Evolutionary conservation across 2,888 invertebrate species (phyloP).

Genomic region (Trachelus iudaicus): DNA sequence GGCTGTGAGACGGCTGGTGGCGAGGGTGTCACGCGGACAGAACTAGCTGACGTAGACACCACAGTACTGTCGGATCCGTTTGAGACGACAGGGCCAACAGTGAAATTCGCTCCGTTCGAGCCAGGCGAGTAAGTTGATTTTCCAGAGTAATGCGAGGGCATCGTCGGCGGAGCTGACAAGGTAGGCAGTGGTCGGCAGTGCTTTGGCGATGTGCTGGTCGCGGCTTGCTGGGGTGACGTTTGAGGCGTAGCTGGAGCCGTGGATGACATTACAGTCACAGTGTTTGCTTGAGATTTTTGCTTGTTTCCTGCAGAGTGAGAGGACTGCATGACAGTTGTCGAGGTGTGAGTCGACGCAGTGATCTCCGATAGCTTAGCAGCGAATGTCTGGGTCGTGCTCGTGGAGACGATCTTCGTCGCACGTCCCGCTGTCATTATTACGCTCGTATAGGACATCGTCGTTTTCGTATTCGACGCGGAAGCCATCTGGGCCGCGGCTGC

Average conservation of each 20-base stretch:
- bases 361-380: constrained; percentile 78
- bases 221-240: constrained; percentile 46
- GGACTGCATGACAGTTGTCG: constrained; percentile 48
- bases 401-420: constrained; percentile 65
- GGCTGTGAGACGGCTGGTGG: constrained; percentile 42
- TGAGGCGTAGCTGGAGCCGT: constrained; percentile 41
- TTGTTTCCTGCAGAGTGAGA: constrained; percentile 47
- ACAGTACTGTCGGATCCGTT: constrained; percentile 40
- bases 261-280: constrained; percentile 34
- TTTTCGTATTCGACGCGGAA: constrained; percentile 67
- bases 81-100: constrained; percentile 34
- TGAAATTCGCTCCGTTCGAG: constrained; percentile 43
- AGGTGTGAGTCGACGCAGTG: constrained; percentile 57
- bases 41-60: constrained; percentile 43
- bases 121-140: constrained; percentile 54
- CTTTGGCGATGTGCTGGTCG: constrained; percentile 59
- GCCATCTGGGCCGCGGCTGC: constrained; percentile 62
- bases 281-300: constrained; percentile 44
- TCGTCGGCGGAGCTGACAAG: constrained; percentile 54
- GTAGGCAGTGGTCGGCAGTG: constrained; percentile 62
- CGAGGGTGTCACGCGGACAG: constrained; percentile 52
- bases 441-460: constrained; percentile 71
- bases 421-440: constrained; percentile 70
- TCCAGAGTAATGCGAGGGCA: constrained; percentile 49
- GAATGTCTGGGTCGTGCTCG: constrained; percentile 76